A percentile compares a stretch with the other conserved stretches of the same genome.
Conservation (phyloP, 1,140 invertebrate genomes). For the Odontomachus brunneus region DNA sequence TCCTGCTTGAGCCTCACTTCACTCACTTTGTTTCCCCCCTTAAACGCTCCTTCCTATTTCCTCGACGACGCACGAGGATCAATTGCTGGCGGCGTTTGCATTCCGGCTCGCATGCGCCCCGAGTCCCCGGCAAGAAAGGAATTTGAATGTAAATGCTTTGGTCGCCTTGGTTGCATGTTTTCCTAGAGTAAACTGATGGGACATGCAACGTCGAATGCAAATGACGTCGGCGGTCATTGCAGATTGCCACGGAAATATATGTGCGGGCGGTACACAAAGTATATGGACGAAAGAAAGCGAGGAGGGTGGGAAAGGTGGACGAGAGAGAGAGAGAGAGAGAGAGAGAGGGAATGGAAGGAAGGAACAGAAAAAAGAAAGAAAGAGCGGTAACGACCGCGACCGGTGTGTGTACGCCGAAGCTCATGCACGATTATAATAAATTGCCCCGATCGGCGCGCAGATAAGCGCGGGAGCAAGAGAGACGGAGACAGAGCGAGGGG, state of each 20-base stretch:
- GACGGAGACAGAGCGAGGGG: neutral
- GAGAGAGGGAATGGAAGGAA: neutral
- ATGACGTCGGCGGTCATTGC: conserved; percentile 73
- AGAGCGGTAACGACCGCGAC: conserved; percentile 48
- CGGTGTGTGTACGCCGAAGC: conserved; percentile 59
- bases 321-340: conserved; percentile 23
- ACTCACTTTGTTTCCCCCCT: conserved; percentile 64
- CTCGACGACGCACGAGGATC: conserved; percentile 67
- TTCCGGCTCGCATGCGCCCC: conserved; percentile 59
- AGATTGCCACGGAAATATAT: conserved; percentile 73
- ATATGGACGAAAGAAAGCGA: conserved; percentile 15
- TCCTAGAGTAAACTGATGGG: conserved; percentile 75
- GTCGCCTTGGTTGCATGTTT: conserved; percentile 73
- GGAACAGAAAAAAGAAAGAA: neutral
- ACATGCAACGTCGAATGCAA: conserved; percentile 77
- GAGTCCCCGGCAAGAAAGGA: conserved; percentile 65
- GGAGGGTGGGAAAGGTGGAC: neutral
- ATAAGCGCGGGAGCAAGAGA: conserved; percentile 43
- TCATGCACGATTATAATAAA: conserved; percentile 75
- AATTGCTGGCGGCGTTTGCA: conserved; percentile 67
- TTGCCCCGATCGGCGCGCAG: conserved; percentile 66
- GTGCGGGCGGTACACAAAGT: conserved; percentile 16
- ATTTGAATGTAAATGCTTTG: conserved; percentile 75
- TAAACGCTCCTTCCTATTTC: conserved; percentile 65
- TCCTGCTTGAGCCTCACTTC: conserved; percentile 44